Evolutionary conservation across 1,140 invertebrate species (phyloP), one percentile per base, ranked within the genome.

Genomic region (Drosophila nigromelanica): DNA sequence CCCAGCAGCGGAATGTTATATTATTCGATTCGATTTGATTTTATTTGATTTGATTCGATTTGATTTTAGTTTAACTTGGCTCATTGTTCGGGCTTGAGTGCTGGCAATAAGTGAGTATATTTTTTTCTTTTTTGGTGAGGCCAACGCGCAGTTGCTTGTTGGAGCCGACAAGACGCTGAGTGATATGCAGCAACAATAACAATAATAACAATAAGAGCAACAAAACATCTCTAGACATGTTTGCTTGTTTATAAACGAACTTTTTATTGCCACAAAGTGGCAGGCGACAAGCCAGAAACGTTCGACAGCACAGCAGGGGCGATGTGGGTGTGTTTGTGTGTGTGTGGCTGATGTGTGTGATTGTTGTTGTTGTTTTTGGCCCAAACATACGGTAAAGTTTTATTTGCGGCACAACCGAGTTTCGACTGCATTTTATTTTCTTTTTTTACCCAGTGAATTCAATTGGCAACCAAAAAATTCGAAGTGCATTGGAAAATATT

Each of bases 221-320:
- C 56, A 72, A 76, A 67, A 78, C 54, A 83, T 62, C 69, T 50
- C 61, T 47, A 52, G 66, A 27, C 56, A 78, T 78, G 79, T 82
- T 78, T 83, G 80, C 78, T 83, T 75, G 73, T 75, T 83, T 80
- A 85, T 85, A 83, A 85, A 76, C 80, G 76, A 85, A 73, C 76
- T 85, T 80, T 81, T 83, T 85, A 83, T 85, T 85, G 80, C 80
- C 73, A 48, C 77, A 76, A 85, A 82, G 71, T 81, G 78, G 73
- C 72, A 54, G 73, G 76, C 73, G 74, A 76, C 73, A 80, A 80
- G 78, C 78, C 73, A 72, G 72, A 68, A 68, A 62, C 42, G 54
- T 68, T 68, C 70, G 24, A 60, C 72, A 56, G 51, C 15, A 15
- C 55, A 33, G 48, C 55, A n/a, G 5, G 12, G 35, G 64, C 4